Evolutionary conservation across 2,888 invertebrate species (phyloP).

Genomic region (Lycia hirtaria): DNA sequence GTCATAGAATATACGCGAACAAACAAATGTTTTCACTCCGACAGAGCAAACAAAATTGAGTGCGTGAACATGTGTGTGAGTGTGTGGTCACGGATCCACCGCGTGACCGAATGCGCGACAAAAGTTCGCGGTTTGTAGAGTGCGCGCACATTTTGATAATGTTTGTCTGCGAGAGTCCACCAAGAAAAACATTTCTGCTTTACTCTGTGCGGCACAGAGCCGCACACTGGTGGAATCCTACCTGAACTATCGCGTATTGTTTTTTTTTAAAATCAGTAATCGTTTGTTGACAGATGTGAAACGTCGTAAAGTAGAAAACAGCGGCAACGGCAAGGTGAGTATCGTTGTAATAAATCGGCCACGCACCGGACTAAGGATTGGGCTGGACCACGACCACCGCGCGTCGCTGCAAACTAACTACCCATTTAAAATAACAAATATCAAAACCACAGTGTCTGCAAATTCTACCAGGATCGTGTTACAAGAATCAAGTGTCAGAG

Average conservation of each 20-base stretch:
- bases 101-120: no score
- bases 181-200: no score
- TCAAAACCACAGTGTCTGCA: slow-evolving; percentile 9
- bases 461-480: neutral
- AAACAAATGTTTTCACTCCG: no score
- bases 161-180: no score
- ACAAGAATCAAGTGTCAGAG: slow-evolving; percentile 18
- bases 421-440: slow-evolving; percentile 11
- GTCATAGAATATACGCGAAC: no score
- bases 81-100: no score
- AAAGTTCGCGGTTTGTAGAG: no score
- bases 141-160: no score
- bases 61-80: no score
- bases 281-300: slow-evolving; percentile 88
- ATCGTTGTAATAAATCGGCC: slow-evolving; percentile 82
- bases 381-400: slow-evolving; percentile 76
- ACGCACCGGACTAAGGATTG: slow-evolving; percentile 86
- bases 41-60: no score
- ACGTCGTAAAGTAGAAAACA: slow-evolving; percentile 93
- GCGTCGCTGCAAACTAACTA: slow-evolving; percentile 18
- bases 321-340: slow-evolving; percentile 93
- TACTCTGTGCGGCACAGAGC: no score
- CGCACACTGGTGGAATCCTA: no score
- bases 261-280: neutral
- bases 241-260: neutral